Evolutionary conservation across 1,140 invertebrate genomes (phyloP).

Genomic region (Thaumetopoea pityocampa): DNA sequence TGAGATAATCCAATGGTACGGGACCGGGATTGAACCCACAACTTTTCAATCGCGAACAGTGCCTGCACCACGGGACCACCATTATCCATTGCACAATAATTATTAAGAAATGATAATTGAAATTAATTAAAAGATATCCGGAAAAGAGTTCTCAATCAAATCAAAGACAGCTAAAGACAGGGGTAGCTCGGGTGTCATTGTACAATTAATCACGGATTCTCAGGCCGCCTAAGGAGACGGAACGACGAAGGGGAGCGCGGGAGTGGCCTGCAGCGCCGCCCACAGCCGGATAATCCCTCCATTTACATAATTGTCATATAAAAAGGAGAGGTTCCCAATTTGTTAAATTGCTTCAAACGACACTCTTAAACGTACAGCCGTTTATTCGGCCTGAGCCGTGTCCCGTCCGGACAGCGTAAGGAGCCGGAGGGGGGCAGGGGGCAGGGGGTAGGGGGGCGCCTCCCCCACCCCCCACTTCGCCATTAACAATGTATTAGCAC

Average conservation of each 20-base stretch:
- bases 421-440: no score
- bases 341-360: constrained; percentile 72
- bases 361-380: constrained; percentile 40
- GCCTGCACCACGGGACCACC: no score
- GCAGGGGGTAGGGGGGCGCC: no score
- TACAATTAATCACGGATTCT: constrained; percentile 69
- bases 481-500: constrained; percentile 12
- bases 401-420: constrained; percentile 1
- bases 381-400: no score
- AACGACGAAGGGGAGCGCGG: constrained; percentile 54
- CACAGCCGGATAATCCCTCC: constrained; percentile 67
- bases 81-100: no score
- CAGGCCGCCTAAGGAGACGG: constrained; percentile 61
- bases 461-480: neutral
- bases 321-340: constrained; percentile 72
- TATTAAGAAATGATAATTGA: no score
- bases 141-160: constrained; percentile 53
- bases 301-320: constrained; percentile 76
- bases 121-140: constrained; percentile 40
- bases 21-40: no score
- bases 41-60: no score
- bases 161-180: constrained; percentile 33
- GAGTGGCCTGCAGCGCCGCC: constrained; percentile 63
- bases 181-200: constrained; percentile 44
- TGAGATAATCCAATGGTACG: no score